Conservation (phyloP, 2,113 vertebrate species). For the Canis aureus region DNA sequence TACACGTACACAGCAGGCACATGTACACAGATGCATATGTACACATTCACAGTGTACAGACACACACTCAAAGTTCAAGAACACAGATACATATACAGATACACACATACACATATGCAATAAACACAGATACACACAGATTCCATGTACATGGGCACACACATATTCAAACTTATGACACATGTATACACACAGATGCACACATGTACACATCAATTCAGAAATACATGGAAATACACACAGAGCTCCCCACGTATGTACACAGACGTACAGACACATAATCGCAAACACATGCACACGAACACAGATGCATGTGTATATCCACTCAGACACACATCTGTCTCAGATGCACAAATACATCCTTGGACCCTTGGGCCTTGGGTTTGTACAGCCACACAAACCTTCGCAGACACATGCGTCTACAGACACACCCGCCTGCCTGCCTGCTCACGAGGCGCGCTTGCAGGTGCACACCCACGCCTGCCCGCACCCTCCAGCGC, state of each 20-base stretch:
- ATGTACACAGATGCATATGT: fast-evolving
- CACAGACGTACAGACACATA: not conserved
- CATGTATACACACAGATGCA: no score
- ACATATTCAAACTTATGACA: no score
- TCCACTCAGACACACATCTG: not conserved
- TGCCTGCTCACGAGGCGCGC: not conserved
- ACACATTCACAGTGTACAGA: not conserved
- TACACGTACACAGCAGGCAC: not conserved
- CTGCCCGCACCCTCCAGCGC: not conserved
- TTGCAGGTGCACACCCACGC: not conserved
- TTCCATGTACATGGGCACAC: no score
- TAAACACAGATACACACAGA: not conserved
- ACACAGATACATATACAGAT: not conserved
- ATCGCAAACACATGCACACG: fast-evolving
- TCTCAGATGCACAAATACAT: not conserved
- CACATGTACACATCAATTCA: not conserved
- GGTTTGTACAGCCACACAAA: not conserved
- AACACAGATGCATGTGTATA: fast-evolving
- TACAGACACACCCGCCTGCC: not conserved
- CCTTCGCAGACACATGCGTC: not conserved
- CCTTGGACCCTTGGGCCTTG: no score
- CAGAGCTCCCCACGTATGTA: not conserved
- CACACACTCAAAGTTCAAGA: not conserved
- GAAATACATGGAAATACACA: not conserved
- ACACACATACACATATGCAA: not conserved